Percentiles rank a stretch among this genome's conserved stretches.
These are phyloP conservation scores for Molossus alvarezi DNA, from an alignment of 2,797 vertebrate genomes.

Conservation along the genomic window DNA sequence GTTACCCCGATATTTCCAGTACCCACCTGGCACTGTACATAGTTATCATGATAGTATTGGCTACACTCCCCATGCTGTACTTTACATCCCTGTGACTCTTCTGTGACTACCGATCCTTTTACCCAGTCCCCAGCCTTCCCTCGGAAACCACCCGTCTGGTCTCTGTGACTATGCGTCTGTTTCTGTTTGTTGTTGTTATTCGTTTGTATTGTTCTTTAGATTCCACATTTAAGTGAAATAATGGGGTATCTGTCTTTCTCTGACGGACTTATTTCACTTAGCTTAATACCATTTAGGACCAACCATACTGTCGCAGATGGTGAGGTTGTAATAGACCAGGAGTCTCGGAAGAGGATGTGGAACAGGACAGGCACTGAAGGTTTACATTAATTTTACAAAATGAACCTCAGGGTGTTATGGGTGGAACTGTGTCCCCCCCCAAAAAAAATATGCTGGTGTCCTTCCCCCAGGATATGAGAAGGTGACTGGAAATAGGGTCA, in stretches of 20 bases:
- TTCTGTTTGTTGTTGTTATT: not conserved
- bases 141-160: not conserved
- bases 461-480: not conserved
- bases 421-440: not conserved
- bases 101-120: not conserved
- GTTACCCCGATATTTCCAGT: not conserved
- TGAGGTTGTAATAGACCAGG: not conserved
- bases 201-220: not conserved
- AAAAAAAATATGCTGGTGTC: not conserved
- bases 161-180: not conserved
- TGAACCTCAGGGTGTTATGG: not conserved
- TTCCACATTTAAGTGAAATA: not conserved
- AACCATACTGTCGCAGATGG: not conserved
- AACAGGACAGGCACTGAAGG: not conserved
- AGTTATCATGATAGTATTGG: not conserved
- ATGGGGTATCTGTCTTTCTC: not conserved
- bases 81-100: not conserved
- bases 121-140: not conserved
- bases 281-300: not conserved
- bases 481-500: not conserved
- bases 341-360: not conserved
- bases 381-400: conserved; percentile 10
- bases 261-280: not conserved
- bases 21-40: not conserved
- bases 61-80: not conserved